Conservation (phyloP, 1,140 invertebrate genomes). For the Homalodisca vitripennis region DNA sequence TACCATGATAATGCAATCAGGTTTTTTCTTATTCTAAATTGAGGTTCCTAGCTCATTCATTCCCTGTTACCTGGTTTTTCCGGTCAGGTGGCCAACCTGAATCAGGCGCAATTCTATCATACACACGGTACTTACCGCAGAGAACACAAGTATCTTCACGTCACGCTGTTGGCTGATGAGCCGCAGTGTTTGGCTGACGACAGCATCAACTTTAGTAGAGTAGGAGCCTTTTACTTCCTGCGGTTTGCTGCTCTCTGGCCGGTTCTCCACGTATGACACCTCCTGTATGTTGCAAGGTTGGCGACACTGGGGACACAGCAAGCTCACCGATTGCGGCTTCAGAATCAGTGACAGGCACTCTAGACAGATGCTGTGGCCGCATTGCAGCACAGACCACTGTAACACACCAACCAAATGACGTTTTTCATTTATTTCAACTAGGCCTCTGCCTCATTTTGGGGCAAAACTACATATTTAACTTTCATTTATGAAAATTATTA, state of each 20-base stretch:
- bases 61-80: too few species aligned
- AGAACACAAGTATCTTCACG: slow-evolving; percentile 73
- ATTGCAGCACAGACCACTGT: slow-evolving; percentile 65
- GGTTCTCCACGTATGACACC: slow-evolving; percentile 60
- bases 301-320: slow-evolving; percentile 68
- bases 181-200: slow-evolving; percentile 59
- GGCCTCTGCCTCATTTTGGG: too few species aligned
- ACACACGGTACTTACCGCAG: slow-evolving; percentile 51
- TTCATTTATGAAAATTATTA: too few species aligned
- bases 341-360: slow-evolving; percentile 55
- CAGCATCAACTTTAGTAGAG: slow-evolving; percentile 71
- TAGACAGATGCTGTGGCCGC: slow-evolving; percentile 68
- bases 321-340: slow-evolving; percentile 27
- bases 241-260: slow-evolving; percentile 33
- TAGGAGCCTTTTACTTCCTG: slow-evolving; percentile 54
- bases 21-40: too few species aligned
- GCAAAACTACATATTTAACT: too few species aligned
- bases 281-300: slow-evolving; percentile 52
- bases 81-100: too few species aligned
- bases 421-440: too few species aligned
- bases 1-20: too few species aligned
- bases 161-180: slow-evolving; percentile 56
- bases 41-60: too few species aligned
- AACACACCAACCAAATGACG: too few species aligned
- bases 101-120: too few species aligned